Conservation (phyloP, 2,797 vertebrate genomes). For the Gymnopithys bicolor region DNA sequence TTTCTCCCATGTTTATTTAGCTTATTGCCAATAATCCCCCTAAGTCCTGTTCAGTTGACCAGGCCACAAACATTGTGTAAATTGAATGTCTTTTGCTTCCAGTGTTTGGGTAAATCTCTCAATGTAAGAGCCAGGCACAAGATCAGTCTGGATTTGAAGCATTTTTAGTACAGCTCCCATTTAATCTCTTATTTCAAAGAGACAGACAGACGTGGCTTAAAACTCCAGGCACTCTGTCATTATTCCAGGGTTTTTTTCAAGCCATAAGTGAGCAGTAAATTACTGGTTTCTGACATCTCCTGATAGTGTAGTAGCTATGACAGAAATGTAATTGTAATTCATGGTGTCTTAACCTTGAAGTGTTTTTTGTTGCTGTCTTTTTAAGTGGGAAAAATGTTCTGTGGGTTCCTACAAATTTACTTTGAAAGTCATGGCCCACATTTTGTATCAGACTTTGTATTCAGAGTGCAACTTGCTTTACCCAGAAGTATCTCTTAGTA, state of each 20-base stretch:
- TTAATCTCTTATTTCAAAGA: conserved; percentile 36
- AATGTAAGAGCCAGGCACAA: background rate
- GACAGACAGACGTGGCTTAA: background rate
- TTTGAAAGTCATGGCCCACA: background rate
- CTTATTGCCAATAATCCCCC: background rate
- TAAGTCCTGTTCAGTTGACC: background rate
- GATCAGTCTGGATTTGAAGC: conserved; percentile 31
- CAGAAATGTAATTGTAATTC: conserved; percentile 27
- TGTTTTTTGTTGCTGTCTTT: background rate
- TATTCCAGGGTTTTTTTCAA: background rate
- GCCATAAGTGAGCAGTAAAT: conserved; percentile 14
- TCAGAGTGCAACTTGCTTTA: background rate
- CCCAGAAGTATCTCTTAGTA: background rate
- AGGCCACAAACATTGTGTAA: background rate
- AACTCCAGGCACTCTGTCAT: background rate
- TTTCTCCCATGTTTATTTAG: background rate
- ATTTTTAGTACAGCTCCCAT: conserved; percentile 3
- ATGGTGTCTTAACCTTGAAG: conserved; percentile 14
- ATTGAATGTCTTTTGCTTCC: background rate
- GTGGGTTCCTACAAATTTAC: background rate
- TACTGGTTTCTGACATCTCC: conserved; percentile 11
- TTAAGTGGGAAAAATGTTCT: background rate
- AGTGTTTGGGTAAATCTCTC: background rate
- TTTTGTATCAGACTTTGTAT: background rate
- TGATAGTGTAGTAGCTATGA: conserved; percentile 1